phyloP scores from a whole-genome alignment of 2,113 vertebrate genomes.

The Pollimyrus isidori region DNA sequence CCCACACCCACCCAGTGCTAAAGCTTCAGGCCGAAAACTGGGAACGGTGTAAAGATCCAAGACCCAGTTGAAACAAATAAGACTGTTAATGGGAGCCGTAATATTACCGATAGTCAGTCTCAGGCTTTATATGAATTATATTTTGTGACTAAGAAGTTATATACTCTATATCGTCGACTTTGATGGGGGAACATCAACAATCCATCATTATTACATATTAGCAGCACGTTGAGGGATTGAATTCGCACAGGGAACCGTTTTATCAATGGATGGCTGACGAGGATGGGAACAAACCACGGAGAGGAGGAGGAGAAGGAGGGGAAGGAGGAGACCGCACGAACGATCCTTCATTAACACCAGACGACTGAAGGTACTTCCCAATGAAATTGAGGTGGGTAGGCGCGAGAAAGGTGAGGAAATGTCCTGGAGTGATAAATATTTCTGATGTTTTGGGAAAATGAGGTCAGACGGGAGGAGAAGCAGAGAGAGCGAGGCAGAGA shows the following conservation, averaged over 20 bases:
- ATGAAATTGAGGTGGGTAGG: conserved; percentile 31
- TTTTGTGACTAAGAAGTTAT: conserved; percentile 21
- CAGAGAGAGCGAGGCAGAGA: background rate
- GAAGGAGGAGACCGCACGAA: background rate
- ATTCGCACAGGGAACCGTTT: conserved; percentile 9
- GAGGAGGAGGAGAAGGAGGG: background rate
- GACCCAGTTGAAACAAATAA: background rate
- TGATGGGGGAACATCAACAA: background rate
- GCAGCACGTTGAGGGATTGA: background rate
- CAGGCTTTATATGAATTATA: background rate
- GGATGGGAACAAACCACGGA: background rate
- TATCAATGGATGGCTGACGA: conserved; percentile 3
- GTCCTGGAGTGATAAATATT: conserved; percentile 16
- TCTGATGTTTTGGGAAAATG: conserved; percentile 21
- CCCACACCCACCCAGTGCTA: background rate
- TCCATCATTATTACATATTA: conserved; percentile 21
- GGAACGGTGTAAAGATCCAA: background rate
- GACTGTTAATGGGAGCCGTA: conserved; percentile 11
- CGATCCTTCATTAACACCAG: conserved; percentile 27
- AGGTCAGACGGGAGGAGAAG: background rate
- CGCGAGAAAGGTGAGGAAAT: conserved; percentile 32
- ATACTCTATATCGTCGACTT: background rate
- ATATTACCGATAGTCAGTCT: conserved; percentile 14
- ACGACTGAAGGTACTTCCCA: conserved; percentile 18
- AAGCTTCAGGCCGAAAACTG: background rate